These are phyloP conservation scores for Temnopleurus reevesii DNA, from an alignment of 53 echinoderm and acorn worm genomes.

Conservation along the genomic window DNA sequence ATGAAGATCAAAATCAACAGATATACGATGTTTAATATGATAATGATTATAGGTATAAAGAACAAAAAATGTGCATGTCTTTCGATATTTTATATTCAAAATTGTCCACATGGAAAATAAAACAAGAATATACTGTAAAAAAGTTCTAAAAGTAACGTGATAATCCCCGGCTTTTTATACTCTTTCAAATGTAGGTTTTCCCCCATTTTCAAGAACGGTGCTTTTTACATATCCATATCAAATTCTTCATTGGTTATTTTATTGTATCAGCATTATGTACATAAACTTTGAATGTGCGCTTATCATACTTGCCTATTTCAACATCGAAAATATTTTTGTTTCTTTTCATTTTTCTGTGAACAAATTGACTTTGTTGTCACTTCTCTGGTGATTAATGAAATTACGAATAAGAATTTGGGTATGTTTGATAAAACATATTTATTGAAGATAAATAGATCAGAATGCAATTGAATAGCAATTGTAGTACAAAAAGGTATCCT, in stretches of 20 bases:
- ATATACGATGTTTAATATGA: neutral
- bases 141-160: neutral
- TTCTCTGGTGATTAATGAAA: too few relatives aligned
- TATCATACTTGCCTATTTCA: neutral
- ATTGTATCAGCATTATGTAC: constrained; percentile 6
- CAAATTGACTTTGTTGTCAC: too few relatives aligned
- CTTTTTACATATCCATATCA: constrained; percentile 6
- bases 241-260: constrained; percentile 13
- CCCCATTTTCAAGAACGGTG: constrained; percentile 13
- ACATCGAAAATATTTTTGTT: neutral
- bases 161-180: neutral
- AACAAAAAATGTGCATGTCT: neutral
- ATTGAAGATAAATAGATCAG: too few relatives aligned
- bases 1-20: neutral
- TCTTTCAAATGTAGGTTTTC: constrained; percentile 18
- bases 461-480: too few relatives aligned
- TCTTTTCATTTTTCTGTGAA: too few relatives aligned
- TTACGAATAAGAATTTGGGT: too few relatives aligned
- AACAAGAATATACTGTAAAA: neutral
- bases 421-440: too few relatives aligned
- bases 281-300: constrained; percentile 2
- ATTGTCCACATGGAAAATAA: neutral
- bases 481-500: too few relatives aligned
- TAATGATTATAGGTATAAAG: neutral
- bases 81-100: neutral